Evolutionary conservation across 2,888 invertebrate genomes (phyloP), one percentile per base, ranked within the genome.

Genomic region (Ormyrus pomaceus): DNA sequence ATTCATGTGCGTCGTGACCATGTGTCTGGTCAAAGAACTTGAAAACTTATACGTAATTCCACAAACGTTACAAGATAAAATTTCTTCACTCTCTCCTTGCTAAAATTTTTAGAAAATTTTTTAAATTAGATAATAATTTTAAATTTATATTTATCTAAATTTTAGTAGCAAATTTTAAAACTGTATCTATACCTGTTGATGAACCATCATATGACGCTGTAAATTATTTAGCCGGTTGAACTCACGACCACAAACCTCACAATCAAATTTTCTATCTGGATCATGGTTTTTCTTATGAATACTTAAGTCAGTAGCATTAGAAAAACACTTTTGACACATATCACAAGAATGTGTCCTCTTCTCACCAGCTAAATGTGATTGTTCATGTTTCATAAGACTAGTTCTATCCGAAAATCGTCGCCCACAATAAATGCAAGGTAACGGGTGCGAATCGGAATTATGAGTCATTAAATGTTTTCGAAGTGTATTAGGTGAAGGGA

Each of bases 11-110:
- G 93, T 93, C 0, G 93, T 91, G 64, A 93, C 91, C 93, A 93
- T 93, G 78, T 93, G 93, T 62, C 93, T 90, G 0, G 93, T 93
- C 89, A 93, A 91, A 0, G 93, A 93, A 65, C 93, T 93, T 86
- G 93, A 93, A 82, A 62, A 92, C 91, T 87, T 93, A 92, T 93
- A 91, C 13, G 90, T 92, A 9, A 93, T 91, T 0, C 92, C 93
- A 74, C 93, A 93, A 1, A 91, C 89, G 61, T 90, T 89, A 79
- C 91, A 91, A 13, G 91, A 88, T 5, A 91, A 82, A 79, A 91
- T 89, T 72, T 91, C 91, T 65, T 90, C 89, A 69, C 85, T 89
- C 62, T 85, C 86, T 53, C 90, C 89, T 86, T 90, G 74, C 82
- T 84, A 59, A 55, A 84, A 83, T 77, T 61, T 53, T 61, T 53